Evolutionary conservation across 2,888 invertebrate species (phyloP).

Genomic region (Philhelius pedissequus): DNA sequence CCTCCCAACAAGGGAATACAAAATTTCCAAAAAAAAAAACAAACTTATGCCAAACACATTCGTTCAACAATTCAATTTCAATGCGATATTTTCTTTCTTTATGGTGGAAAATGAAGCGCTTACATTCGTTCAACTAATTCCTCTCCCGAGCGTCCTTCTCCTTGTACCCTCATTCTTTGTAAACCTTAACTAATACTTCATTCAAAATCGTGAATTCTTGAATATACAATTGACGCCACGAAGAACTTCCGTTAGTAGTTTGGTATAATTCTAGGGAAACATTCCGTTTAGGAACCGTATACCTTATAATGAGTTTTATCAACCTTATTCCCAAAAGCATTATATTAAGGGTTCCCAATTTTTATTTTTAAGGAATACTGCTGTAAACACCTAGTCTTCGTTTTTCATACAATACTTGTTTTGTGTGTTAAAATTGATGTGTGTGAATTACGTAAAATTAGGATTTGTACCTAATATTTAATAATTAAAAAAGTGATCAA

Average conservation of each 20-base stretch:
- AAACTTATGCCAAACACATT: neutral
- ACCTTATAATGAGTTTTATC: neutral
- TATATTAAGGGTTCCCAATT: neutral
- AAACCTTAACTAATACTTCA: neutral
- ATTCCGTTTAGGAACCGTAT: neutral
- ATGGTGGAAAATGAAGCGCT: neutral
- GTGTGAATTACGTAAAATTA: too few relatives aligned
- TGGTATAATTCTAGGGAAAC: neutral
- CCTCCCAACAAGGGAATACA: neutral
- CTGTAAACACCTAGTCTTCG: too few relatives aligned
- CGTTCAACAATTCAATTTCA: neutral
- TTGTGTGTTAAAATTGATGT: too few relatives aligned
- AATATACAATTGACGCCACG: neutral
- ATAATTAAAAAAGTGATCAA: too few relatives aligned
- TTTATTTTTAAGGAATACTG: neutral
- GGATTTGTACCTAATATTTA: too few relatives aligned
- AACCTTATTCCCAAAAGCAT: neutral
- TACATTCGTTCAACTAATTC: neutral
- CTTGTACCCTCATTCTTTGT: neutral
- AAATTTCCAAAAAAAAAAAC: neutral
- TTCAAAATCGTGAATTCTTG: neutral
- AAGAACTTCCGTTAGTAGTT: neutral
- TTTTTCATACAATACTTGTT: too few relatives aligned
- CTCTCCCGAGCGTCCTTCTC: neutral
- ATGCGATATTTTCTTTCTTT: neutral